Conservation (phyloP, 2,113 vertebrate species). For the Tauraco erythrolophus region DNA sequence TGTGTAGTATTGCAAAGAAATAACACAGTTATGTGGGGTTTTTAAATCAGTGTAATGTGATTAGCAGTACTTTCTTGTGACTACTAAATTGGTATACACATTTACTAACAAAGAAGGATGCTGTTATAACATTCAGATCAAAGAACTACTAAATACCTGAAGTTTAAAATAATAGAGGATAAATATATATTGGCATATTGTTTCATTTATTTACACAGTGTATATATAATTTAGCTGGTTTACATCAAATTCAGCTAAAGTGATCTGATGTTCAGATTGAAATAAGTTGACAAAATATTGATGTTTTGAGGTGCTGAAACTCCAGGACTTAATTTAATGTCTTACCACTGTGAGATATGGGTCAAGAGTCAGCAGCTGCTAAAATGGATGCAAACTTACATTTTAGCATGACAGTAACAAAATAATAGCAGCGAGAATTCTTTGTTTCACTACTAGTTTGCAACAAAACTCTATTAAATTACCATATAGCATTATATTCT, state of each 20-base stretch:
- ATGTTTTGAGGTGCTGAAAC: not conserved
- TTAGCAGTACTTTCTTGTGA: not conserved
- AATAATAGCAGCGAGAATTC: not conserved
- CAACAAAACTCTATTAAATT: not conserved
- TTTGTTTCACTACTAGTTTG: not conserved
- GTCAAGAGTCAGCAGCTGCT: not conserved
- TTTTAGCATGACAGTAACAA: slow-evolving; percentile 19
- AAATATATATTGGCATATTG: not conserved
- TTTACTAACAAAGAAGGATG: not conserved
- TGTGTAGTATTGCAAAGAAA: not conserved
- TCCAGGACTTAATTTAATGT: not conserved
- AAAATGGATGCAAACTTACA: not conserved
- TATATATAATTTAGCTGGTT: not conserved
- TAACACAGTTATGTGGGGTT: not conserved
- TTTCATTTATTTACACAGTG: not conserved
- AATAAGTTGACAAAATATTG: not conserved
- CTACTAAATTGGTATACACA: not conserved
- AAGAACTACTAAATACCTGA: not conserved
- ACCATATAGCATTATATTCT: not conserved
- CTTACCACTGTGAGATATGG: not conserved
- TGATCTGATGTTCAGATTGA: not conserved
- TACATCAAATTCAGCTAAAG: not conserved
- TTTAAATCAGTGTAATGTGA: not conserved
- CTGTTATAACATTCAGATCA: not conserved
- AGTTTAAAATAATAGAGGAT: not conserved